Percentiles rank a stretch among this genome's conserved stretches.
Evolutionary conservation across 2,888 invertebrate species (phyloP).

Genomic region (Rhingia rostrata): DNA sequence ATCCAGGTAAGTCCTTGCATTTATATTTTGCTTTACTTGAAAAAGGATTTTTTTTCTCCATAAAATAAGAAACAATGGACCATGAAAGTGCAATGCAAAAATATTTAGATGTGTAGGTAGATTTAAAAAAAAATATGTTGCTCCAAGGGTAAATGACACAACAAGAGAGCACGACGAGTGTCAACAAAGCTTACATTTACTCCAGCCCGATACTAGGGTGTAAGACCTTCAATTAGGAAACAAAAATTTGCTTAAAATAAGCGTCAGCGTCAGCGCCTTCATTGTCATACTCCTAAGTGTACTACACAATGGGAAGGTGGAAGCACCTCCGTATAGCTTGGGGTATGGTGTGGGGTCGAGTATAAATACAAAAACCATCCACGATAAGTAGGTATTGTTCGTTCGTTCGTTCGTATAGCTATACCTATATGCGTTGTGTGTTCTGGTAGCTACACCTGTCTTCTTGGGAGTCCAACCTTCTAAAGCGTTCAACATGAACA

Average conservation of each 20-base stretch:
- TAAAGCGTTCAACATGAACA: conserved; percentile 59
- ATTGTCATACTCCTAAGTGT: conserved; percentile 68
- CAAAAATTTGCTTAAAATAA: conserved; percentile 70
- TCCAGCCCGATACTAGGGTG: background rate
- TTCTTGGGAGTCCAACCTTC: conserved; percentile 52
- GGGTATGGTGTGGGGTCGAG: background rate
- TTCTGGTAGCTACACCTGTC: conserved; percentile 9
- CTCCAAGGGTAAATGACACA: conserved; percentile 67
- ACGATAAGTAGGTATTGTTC: conserved; percentile 51
- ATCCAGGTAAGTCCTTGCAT: conserved; percentile 82
- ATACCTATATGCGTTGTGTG: background rate
- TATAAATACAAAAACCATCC: conserved; percentile 26
- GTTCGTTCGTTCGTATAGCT: background rate
- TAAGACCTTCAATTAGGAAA: conserved; percentile 71
- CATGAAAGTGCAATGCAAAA: background rate
- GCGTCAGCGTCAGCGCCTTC: conserved; percentile 66
- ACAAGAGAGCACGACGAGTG: conserved; percentile 48
- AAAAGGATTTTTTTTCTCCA: background rate
- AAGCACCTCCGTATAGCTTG: conserved; percentile 22
- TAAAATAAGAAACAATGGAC: conserved; percentile 19
- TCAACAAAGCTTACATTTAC: conserved; percentile 49
- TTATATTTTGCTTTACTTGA: conserved; percentile 3
- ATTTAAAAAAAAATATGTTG: conserved; percentile 9
- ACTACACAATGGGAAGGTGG: conserved; percentile 57
- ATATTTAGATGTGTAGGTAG: background rate